Conservation (phyloP, 1,140 invertebrate genomes). For the Vollenhovia emeryi region DNA sequence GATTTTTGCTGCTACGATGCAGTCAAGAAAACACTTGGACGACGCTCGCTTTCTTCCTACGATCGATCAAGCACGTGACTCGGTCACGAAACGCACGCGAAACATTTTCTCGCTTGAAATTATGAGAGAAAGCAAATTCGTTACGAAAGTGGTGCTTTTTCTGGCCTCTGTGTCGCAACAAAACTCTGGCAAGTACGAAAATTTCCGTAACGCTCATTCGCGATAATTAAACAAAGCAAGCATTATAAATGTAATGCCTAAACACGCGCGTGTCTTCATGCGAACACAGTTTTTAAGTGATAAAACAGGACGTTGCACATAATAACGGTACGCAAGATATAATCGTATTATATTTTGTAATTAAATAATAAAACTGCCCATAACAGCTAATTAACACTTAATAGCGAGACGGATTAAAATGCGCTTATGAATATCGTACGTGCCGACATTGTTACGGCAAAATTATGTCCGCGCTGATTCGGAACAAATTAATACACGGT, state of each 20-base stretch:
- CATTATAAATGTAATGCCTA: not conserved
- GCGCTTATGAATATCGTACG: constrained; percentile 33
- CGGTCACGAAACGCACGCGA: constrained; percentile 39
- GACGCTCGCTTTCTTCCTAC: not conserved
- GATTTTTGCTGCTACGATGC: not conserved
- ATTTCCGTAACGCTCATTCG: not conserved
- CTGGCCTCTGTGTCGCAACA: not conserved
- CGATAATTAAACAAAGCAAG: constrained; percentile 5
- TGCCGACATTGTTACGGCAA: constrained; percentile 28
- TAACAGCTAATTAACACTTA: constrained; percentile 44
- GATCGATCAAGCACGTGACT: constrained; percentile 43
- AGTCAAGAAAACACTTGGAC: constrained; percentile 38
- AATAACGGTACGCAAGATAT: not conserved
- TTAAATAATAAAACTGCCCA: constrained; percentile 42
- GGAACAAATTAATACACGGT: constrained; percentile 39
- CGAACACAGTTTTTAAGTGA: not conserved
- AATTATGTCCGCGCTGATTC: constrained; percentile 43
- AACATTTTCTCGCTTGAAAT: constrained; percentile 33
- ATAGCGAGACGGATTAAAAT: constrained; percentile 40
- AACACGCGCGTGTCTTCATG: not conserved
- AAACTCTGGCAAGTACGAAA: not conserved
- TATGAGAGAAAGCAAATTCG: constrained; percentile 6
- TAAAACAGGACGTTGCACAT: not conserved
- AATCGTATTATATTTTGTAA: constrained; percentile 41
- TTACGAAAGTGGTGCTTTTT: not conserved